A percentile compares a stretch with the other conserved stretches of the same genome.
phyloP scores from a whole-genome alignment of 2,888 invertebrate genomes.

The Eupithecia subumbrata region DNA sequence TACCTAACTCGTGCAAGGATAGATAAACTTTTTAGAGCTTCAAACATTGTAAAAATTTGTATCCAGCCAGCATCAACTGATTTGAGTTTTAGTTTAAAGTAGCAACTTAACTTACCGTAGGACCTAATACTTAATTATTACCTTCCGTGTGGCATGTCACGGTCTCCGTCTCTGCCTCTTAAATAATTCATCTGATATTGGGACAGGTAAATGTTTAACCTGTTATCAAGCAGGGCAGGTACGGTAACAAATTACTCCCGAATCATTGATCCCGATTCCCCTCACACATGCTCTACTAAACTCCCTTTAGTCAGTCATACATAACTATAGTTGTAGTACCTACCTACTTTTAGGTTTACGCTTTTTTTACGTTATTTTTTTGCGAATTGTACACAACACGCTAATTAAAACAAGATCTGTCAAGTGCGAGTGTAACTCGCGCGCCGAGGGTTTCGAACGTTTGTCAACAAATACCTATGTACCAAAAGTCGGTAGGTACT shows the following conservation, averaged over 20 bases:
- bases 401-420: not conserved
- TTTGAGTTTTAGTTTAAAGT: too few species aligned
- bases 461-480: too few species aligned
- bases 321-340: not conserved
- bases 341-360: not conserved
- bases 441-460: too few species aligned
- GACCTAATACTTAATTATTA: too few species aligned
- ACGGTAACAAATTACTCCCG: not conserved
- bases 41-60: not conserved
- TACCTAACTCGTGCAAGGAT: not conserved
- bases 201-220: not conserved
- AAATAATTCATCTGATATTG: not conserved
- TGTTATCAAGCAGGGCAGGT: not conserved
- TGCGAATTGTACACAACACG: not conserved
- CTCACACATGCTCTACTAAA: not conserved
- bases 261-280: not conserved
- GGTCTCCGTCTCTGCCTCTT: not conserved
- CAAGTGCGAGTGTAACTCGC: too few species aligned
- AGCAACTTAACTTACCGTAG: not conserved
- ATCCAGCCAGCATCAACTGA: not conserved
- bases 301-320: not conserved
- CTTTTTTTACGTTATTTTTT: too few species aligned
- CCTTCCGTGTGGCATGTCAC: not conserved
- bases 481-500: too few species aligned
- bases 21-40: not conserved